Percentiles rank a stretch among this genome's conserved stretches.
These are phyloP conservation scores for Leptonema lineaticorne DNA, from an alignment of 1,140 invertebrate species.

Conservation along the genomic window DNA sequence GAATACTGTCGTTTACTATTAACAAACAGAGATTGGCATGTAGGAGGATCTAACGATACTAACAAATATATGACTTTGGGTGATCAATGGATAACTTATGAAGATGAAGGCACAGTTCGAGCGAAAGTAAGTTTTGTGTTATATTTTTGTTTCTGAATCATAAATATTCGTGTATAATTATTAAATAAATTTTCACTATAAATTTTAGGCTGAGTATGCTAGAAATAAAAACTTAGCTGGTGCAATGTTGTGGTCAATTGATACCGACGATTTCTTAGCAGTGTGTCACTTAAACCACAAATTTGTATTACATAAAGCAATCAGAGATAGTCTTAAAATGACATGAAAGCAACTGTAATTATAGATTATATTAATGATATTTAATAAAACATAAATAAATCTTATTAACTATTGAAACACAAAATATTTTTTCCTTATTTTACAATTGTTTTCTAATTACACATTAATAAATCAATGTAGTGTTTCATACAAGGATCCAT, in stretches of 20 bases:
- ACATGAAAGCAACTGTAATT: neutral
- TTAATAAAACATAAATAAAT: neutral
- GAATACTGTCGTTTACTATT: conserved; percentile 63
- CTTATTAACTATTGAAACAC: too few species aligned
- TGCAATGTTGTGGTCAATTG: conserved; percentile 56
- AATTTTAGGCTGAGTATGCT: conserved; percentile 46
- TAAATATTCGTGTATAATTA: neutral
- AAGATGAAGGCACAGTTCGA: conserved; percentile 54
- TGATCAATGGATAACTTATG: conserved; percentile 77
- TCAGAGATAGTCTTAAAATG: conserved; percentile 14
- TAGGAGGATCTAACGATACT: conserved; percentile 43
- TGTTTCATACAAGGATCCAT: too few species aligned
- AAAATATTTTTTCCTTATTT: too few species aligned
- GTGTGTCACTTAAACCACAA: conserved; percentile 13
- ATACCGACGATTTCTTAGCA: conserved; percentile 50
- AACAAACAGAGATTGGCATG: conserved; percentile 61
- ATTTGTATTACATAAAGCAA: conserved; percentile 18
- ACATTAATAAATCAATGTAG: too few species aligned
- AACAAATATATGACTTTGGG: conserved; percentile 61
- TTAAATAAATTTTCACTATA: neutral
- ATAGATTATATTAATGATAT: neutral
- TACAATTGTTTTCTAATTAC: too few species aligned
- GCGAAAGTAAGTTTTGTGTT: too few species aligned
- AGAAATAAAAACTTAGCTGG: conserved; percentile 49
- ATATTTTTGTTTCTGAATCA: conserved; percentile 10